These are phyloP conservation scores for Oryzias curvinotus DNA, from an alignment of 2,113 vertebrate genomes.

Conservation along the genomic window DNA sequence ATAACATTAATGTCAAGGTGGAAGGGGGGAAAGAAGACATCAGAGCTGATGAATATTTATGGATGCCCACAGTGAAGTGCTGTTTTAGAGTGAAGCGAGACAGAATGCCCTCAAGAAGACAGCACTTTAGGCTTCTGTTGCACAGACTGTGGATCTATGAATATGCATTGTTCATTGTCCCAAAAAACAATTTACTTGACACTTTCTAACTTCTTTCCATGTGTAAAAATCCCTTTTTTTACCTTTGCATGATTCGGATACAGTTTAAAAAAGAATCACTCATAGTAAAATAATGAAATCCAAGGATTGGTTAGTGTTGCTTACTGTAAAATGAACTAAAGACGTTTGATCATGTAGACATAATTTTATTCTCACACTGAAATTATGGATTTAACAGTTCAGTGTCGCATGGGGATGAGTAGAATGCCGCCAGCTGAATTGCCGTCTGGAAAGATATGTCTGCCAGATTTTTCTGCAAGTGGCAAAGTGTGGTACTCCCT, in stretches of 20 bases:
- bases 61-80: constrained; percentile 68
- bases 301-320: not conserved
- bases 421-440: constrained; percentile 10
- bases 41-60: constrained; percentile 74
- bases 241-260: constrained; percentile 34
- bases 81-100: constrained; percentile 70
- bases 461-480: constrained; percentile 21
- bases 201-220: constrained; percentile 54
- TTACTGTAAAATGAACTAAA: not conserved
- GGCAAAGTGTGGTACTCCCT: constrained; percentile 13
- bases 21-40: constrained; percentile 63
- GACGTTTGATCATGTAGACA: not conserved
- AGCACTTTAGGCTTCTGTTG: constrained; percentile 69
- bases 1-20: constrained; percentile 73
- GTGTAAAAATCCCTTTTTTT: constrained; percentile 43
- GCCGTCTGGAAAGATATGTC: not conserved
- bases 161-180: constrained; percentile 77
- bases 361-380: not conserved
- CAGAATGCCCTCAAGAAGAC: constrained; percentile 70
- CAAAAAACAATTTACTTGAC: constrained; percentile 70
- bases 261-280: constrained; percentile 2
- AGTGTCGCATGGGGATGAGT: constrained; percentile 7
- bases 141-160: constrained; percentile 60
- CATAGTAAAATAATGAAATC: not conserved
- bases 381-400: constrained; percentile 10